Conservation (phyloP, 1,140 invertebrate species). For the Papilio helenus region DNA sequence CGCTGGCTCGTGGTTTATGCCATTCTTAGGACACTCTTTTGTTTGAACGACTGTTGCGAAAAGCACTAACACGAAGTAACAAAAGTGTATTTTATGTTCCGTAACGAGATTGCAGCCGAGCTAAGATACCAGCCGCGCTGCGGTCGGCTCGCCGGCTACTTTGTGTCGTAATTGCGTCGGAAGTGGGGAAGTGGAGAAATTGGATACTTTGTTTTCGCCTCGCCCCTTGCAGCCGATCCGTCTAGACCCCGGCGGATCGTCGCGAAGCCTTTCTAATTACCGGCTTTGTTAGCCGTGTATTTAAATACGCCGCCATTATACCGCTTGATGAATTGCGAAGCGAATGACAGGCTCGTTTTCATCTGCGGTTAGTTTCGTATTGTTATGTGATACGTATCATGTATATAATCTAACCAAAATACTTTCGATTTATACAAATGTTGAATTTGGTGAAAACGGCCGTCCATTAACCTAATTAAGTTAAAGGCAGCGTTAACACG, state of each 20-base stretch:
- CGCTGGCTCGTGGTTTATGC: slow-evolving; percentile 17
- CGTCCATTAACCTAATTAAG: slow-evolving; percentile 9
- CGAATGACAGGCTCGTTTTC: slow-evolving; percentile 27
- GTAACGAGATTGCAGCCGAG: slow-evolving; percentile 70
- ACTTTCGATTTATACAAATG: neutral
- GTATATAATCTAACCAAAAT: neutral
- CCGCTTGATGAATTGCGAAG: slow-evolving; percentile 44
- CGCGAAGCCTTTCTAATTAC: slow-evolving; percentile 78
- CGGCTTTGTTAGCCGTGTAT: slow-evolving; percentile 52
- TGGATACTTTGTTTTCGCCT: slow-evolving; percentile 75
- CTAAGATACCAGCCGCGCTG: slow-evolving; percentile 67
- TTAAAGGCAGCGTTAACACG: neutral
- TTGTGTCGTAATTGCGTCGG: slow-evolving; percentile 77
- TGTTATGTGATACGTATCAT: slow-evolving; percentile 18
- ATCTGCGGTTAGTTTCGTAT: slow-evolving; percentile 8
- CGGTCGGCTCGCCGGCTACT: slow-evolving; percentile 67
- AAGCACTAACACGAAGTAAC: slow-evolving; percentile 59
- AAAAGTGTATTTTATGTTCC: slow-evolving; percentile 68
- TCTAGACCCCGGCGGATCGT: slow-evolving; percentile 52
- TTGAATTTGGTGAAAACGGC: neutral
- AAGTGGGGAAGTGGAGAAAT: slow-evolving; percentile 79
- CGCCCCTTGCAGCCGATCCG: slow-evolving; percentile 51
- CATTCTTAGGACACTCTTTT: slow-evolving; percentile 37
- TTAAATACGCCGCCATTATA: slow-evolving; percentile 55
- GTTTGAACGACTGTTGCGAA: slow-evolving; percentile 51